Percentiles rank a stretch among this genome's conserved stretches.
Conservation (phyloP, 2,888 invertebrate species). For the Metalampra italica region DNA sequence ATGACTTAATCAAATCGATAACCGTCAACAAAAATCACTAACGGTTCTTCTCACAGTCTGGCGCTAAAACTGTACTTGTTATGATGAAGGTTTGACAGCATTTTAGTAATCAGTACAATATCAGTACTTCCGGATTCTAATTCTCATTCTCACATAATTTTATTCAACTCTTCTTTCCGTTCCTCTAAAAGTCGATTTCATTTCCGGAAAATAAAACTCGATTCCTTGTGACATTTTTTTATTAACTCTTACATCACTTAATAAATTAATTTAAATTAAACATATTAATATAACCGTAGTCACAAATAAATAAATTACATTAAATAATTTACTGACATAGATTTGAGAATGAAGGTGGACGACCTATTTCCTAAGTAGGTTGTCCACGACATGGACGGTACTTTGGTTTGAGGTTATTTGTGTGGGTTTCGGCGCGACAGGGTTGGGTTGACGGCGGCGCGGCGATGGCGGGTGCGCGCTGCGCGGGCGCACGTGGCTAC, state of each 20-base stretch:
- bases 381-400: conserved; percentile 54
- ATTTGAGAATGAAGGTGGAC: conserved; percentile 58
- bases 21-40: too few relatives aligned
- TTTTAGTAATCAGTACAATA: too few relatives aligned
- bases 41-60: too few relatives aligned
- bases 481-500: conserved; percentile 28
- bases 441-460: conserved; percentile 15
- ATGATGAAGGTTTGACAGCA: too few relatives aligned
- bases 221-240: conserved; percentile 52
- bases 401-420: conserved; percentile 73
- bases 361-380: conserved; percentile 48
- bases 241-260: conserved; percentile 62
- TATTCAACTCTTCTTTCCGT: too few relatives aligned
- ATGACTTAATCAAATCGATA: too few relatives aligned
- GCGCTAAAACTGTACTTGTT: too few relatives aligned
- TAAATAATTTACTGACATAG: conserved; percentile 76
- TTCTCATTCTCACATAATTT: too few relatives aligned
- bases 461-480: conserved; percentile 15
- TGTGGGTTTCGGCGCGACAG: conserved; percentile 44
- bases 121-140: too few relatives aligned
- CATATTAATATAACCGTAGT: conserved; percentile 65
- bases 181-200: too few relatives aligned
- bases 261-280: conserved; percentile 65
- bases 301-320: conserved; percentile 76
- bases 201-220: conserved; percentile 43